Base-by-base conservation (phyloP, 2,888 invertebrate species). In the Gandaritis pyraliata region DNA sequence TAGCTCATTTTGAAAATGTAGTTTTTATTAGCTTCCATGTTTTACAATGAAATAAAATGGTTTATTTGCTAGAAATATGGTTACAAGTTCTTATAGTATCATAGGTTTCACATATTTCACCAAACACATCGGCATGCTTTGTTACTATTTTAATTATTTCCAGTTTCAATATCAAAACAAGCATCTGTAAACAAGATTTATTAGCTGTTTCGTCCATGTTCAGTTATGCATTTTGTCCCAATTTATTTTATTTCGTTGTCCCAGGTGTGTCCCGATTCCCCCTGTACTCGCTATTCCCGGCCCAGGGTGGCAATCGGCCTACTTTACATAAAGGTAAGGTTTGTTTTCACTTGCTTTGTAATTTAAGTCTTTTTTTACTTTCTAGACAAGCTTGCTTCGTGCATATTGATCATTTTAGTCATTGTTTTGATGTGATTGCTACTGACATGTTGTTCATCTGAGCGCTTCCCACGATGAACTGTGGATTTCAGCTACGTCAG, bases 241-340 rank as follows among this genome's bases (percentile, higher is more conserved):
- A 68, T 68, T 66, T 64, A 56, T 49, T 59, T 61, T 71, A 66
- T 62, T 70, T 72, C 69, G 66, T 73, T 65, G 64, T 73, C 59
- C 68, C 93, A 95, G 95, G 95, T 89, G 94, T 94, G 81, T 92
- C 93, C 80, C 94, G 95, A 73, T 95, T 94, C 85, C 95, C 95
- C 71, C 93, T 95, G 69, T 95, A 95, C 83, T 95, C 95, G 72
- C 88, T 95, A 85, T 95, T 95, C 86, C 95, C 83, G 62, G 78
- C 85, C 58, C 89, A 85, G 73, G 75, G 78, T 80, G 71, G 86
- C 81, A 77, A 88, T 87, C 81, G 89, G 65, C 87, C 90, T 56
- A 81, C 90, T 59, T 77, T 93, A 76, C 93, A 94, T 83, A 94
- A 94, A 93, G 94, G 94, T 94, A 81, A 86, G 81, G 56, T 59